Evolutionary conservation across 2,888 invertebrate species (phyloP), one percentile per base, ranked within the genome.

Genomic region (Priocnemis perturbator): DNA sequence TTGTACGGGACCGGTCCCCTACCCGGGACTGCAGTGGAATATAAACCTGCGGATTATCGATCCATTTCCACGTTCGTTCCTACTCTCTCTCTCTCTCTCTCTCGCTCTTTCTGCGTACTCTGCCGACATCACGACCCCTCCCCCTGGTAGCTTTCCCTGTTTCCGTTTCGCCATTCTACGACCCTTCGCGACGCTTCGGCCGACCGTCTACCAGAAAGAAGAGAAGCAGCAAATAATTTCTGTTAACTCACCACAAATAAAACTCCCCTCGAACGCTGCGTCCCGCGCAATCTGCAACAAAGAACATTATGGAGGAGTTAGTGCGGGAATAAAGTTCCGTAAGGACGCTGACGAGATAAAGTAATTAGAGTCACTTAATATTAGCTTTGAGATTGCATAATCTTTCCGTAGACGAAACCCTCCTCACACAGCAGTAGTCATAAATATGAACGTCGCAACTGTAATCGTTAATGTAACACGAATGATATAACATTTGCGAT

Each of bases 31-130:
- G 68, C 66, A 23, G 45, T 44, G 68, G 66, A 62, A 74, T 73
- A 69, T 64, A 77, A 76, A 77, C 77, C 71, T 63, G 68, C 67
- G 76, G 69, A 76, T 71, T 77, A 77, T 77, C 73, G 77, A 77
- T 68, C 77, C 67, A 62, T 45, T 60, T 69, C 56, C 53, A 14
- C 21, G 17, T 53, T 53, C 53, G 15, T 53, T 53, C 37, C 7
- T 11, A 7, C 37, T 11, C 53, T 53, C 5, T 23, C 23, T 14
- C 9, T 19, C 23, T 23, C 21, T 53, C 17, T 53, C 11, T n/a
- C 50, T 19, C 17, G 14, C 14, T 50, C 50, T 17, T 50, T 50
- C 50, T 7, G 37, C 11, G 3, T 26, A 26, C 47, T 15, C 47
- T 47, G 2, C 47, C 47, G 17, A n/a, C 47, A 15, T 19, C 50